A percentile compares a stretch with the other conserved stretches of the same genome.
These are phyloP conservation scores for Calliopum simillimum DNA, from an alignment of 2,888 invertebrate genomes.

Conservation along the genomic window DNA sequence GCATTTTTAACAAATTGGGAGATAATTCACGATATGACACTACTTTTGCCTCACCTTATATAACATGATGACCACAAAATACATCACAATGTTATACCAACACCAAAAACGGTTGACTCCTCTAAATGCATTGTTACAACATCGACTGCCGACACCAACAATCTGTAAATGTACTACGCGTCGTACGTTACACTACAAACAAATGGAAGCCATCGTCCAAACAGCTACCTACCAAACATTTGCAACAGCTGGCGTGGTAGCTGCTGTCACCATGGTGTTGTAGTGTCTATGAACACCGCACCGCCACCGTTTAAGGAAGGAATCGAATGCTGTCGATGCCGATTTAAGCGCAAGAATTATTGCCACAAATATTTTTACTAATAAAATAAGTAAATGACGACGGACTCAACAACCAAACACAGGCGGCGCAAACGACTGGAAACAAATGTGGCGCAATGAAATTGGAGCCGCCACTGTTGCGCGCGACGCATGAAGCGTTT, in stretches of 20 bases:
- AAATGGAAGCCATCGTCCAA: background rate
- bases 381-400: background rate
- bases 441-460: conserved; percentile 1
- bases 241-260: background rate
- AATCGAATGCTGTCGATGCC: background rate
- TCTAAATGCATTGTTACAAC: too few species aligned
- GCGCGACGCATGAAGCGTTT: too few species aligned
- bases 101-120: too few species aligned
- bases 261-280: background rate
- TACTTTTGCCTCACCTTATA: too few species aligned
- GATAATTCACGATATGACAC: too few species aligned
- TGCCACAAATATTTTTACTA: conserved; percentile 18
- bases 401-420: background rate
- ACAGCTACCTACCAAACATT: conserved; percentile 7
- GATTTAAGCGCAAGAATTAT: conserved; percentile 12
- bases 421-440: background rate
- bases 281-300: too few species aligned
- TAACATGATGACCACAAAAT: too few species aligned
- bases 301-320: background rate
- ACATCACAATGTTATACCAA: too few species aligned
- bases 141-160: too few species aligned
- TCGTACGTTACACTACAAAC: background rate
- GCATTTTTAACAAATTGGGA: too few species aligned
- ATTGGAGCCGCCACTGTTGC: background rate
- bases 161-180: too few species aligned